Conservation (phyloP, 2,888 invertebrate species). For the Melieria omissa region DNA sequence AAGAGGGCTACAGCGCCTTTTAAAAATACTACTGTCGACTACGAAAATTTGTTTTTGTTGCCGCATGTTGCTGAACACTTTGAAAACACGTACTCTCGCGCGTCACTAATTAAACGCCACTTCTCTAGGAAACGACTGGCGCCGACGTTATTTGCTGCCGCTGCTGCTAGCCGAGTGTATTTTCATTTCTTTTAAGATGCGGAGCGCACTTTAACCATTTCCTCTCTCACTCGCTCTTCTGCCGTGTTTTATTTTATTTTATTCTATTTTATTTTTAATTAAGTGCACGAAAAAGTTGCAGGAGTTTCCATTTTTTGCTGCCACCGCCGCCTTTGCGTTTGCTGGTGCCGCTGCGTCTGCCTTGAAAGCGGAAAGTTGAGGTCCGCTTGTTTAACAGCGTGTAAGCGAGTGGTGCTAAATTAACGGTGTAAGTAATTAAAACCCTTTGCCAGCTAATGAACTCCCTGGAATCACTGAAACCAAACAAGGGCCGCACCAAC, state of each 20-base stretch:
- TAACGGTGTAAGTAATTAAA: conserved; percentile 67
- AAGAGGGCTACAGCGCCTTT: not conserved
- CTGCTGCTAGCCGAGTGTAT: not conserved
- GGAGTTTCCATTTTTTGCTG: conserved; percentile 11
- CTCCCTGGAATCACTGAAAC: conserved; percentile 46
- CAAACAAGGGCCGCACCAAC: too few relatives aligned
- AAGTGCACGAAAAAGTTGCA: conserved; percentile 35
- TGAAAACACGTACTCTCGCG: conserved; percentile 46
- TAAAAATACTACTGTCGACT: not conserved
- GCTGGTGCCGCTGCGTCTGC: not conserved
- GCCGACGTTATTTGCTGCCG: not conserved
- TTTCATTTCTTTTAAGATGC: not conserved
- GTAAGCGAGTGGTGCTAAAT: conserved; percentile 67
- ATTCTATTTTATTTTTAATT: conserved; percentile 51
- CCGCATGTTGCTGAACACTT: conserved; percentile 33
- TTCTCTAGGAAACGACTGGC: conserved; percentile 33
- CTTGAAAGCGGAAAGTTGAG: conserved; percentile 37
- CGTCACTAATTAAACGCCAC: conserved; percentile 52
- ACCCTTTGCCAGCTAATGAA: conserved; percentile 63
- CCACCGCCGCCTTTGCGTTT: not conserved
- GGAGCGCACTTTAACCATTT: not conserved
- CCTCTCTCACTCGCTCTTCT: conserved; percentile 43
- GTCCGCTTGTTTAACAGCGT: conserved; percentile 65
- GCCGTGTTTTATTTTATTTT: conserved; percentile 46
- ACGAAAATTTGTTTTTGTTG: conserved; percentile 13